These are phyloP conservation scores for Argyresthia albistria DNA, from an alignment of 2,888 invertebrate genomes.

Conservation along the genomic window DNA sequence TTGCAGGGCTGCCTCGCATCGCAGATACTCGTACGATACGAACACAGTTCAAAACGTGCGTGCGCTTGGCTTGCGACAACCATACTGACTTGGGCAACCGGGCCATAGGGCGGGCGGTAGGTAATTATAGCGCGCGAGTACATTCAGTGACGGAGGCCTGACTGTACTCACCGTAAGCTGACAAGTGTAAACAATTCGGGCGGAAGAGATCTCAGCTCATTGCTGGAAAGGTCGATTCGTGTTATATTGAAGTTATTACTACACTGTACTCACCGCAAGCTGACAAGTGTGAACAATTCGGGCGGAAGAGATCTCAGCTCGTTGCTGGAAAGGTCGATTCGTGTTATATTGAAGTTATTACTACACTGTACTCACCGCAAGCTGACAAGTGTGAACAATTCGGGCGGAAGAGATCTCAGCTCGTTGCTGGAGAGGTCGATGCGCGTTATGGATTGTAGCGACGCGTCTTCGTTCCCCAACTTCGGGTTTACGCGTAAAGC, in stretches of 20 bases:
- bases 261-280: neutral
- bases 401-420: conserved; percentile 83
- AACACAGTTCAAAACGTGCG: no score
- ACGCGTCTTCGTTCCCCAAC: conserved; percentile 78
- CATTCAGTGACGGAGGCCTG: no score
- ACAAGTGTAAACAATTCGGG: conserved; percentile 86
- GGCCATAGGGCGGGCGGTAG: no score
- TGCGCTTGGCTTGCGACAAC: no score
- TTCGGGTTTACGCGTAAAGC: conserved; percentile 88
- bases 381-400: conserved; percentile 88
- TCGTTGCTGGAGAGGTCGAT: conserved; percentile 94
- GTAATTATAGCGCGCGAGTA: no score
- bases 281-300: neutral
- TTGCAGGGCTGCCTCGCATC: no score
- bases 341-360: no score
- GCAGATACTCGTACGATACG: no score
- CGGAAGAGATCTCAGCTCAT: conserved; percentile 86
- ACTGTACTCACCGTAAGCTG: conserved; percentile 77
- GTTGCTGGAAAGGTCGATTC: neutral
- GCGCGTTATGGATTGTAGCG: conserved; percentile 92
- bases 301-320: conserved; percentile 11
- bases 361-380: conserved; percentile 60
- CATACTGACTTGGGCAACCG: no score
- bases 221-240: conserved; percentile 92
- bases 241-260: conserved; percentile 69